These are phyloP conservation scores for Halcyon leucocephala DNA, from an alignment of 2,797 vertebrate species.

Conservation along the genomic window DNA sequence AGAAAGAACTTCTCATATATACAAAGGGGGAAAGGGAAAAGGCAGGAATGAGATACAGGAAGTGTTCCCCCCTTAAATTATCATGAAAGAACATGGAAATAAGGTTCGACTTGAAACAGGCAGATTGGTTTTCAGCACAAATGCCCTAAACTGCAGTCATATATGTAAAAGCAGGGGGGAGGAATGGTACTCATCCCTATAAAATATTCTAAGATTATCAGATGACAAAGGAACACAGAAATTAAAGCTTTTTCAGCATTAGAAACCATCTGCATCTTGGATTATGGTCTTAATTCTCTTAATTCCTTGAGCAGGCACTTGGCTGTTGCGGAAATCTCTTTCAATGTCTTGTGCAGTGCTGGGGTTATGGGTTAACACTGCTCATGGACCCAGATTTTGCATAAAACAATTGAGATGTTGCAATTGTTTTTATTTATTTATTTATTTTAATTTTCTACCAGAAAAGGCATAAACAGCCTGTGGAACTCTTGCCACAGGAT, in stretches of 20 bases:
- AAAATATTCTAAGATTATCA: background rate
- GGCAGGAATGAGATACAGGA: background rate
- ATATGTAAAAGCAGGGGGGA: background rate
- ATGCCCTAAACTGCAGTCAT: background rate
- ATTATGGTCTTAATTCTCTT: background rate
- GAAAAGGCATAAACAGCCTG: background rate
- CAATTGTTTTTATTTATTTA: too few species aligned
- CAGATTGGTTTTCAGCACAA: background rate
- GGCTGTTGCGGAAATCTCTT: background rate
- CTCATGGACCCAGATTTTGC: background rate
- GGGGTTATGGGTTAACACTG: background rate
- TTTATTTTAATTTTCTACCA: too few species aligned
- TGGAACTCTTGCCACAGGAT: background rate
- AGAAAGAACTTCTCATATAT: background rate
- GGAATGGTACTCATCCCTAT: rapidly evolving
- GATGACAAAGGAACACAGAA: background rate
- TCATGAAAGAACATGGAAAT: background rate
- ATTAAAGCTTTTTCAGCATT: background rate
- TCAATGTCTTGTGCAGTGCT: background rate
- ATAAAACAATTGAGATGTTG: background rate
- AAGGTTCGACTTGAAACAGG: background rate
- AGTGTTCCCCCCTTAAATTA: background rate
- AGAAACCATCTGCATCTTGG: background rate
- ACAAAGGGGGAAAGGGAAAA: background rate
- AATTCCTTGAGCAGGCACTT: background rate